Evolutionary conservation across 2,797 vertebrate species (phyloP), one percentile per base, ranked within the genome.

Genomic region (Dendrocincla tyrannina): DNA sequence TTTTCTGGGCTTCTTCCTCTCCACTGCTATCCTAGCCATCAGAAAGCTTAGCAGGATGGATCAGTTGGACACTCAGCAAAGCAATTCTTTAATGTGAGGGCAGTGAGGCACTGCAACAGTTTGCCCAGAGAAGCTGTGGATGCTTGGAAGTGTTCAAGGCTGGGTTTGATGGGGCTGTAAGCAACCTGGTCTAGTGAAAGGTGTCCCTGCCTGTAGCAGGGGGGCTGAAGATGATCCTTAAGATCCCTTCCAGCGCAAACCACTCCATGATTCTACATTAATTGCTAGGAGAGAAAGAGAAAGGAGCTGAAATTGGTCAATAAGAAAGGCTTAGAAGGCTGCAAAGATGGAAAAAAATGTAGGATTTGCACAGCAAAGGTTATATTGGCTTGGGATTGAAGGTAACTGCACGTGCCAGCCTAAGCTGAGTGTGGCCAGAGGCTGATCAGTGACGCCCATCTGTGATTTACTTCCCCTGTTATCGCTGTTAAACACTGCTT

Each of bases 401-500:
- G 3, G 2, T 75, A 22, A 50, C 22, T 68, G 37, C 4, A 0
- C 7, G 9, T 28, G 33, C 24, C 72, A 88, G 59, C 15, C 33
- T 27, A 44, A 41, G 30, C 28, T 0, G 3, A 81, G 87, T 17
- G 33, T 46, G 62, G 39, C 66, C 73, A 62, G 58, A 63, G 70
- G 59, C 70, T 66, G 80, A 17, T 7, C 23, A 39, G 32, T 19
- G 35, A 42, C 0, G 0, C 66, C 20, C 20, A 13, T 1, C 67
- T 1, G 5, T 81, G 73, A 86, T 92, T 94, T 85, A 46, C 35
- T 53, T 80, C 27, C 39, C 41, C 44, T n/a, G 49, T 89, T 86
- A 88, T 91, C 85, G 89, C 75, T 44, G 22, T 66, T 76, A 44
- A 85, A 79, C 67, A 55, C n/a, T 62, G 60, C 72, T 78, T 15